Conservation (phyloP, 2,113 vertebrate species). For the Passer montanus region DNA sequence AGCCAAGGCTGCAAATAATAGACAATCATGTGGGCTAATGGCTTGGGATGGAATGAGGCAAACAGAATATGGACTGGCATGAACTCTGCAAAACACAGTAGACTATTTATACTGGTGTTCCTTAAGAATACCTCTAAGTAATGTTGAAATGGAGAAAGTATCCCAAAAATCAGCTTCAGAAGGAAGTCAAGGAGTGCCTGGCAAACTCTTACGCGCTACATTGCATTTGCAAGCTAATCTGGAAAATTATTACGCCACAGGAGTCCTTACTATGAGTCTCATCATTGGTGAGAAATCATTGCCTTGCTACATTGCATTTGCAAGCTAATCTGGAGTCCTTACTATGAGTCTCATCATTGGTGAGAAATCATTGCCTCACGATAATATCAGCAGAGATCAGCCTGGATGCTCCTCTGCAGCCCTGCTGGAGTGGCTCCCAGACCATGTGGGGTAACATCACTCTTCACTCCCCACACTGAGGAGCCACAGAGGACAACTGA, state of each 20-base stretch:
- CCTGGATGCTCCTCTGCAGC: background rate
- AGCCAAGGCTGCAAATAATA: slow-evolving; percentile 22
- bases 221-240: background rate
- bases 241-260: background rate
- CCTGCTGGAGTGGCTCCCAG: background rate
- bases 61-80: background rate
- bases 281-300: background rate
- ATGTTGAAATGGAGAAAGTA: background rate
- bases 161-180: background rate
- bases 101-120: background rate
- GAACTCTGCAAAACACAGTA: background rate
- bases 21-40: background rate
- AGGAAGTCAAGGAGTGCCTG: background rate
- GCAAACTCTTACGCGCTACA: background rate
- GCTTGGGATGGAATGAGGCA: background rate
- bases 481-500: background rate
- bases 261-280: background rate
- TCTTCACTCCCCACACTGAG: background rate
- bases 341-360: background rate
- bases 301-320: background rate
- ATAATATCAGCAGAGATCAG: background rate
- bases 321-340: background rate
- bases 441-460: rapidly evolving
- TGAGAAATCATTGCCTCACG: background rate
- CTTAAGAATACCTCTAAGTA: background rate